Evolutionary conservation across 2,888 invertebrate genomes (phyloP).

Genomic region (Hydraecia micacea): DNA sequence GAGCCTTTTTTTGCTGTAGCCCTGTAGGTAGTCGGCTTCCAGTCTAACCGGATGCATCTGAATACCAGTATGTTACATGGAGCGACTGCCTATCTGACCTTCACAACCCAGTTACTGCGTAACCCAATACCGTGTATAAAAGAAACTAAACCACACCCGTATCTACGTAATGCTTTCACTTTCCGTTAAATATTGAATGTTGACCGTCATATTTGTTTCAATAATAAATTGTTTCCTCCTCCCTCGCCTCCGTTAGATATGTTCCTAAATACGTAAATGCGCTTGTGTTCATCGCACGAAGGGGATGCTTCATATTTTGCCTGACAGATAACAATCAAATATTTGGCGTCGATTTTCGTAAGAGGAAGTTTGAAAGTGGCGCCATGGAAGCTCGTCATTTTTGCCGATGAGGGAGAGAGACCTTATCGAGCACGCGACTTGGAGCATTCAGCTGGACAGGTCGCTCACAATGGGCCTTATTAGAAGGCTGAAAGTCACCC

Average conservation of each 20-base stretch:
- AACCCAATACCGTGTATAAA: too few species aligned
- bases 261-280: constrained; percentile 6
- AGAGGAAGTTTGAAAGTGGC: background rate
- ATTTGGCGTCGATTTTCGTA: background rate
- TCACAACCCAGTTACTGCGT: background rate
- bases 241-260: background rate
- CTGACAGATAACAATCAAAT: background rate
- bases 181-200: constrained; percentile 12
- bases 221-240: constrained; percentile 20
- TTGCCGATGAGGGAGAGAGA: background rate
- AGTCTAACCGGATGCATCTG: background rate
- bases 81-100: background rate
- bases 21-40: too few species aligned
- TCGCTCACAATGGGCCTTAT: background rate
- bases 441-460: background rate
- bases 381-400: background rate
- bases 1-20: background rate
- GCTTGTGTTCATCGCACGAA: constrained; percentile 19
- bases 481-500: background rate
- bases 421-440: background rate
- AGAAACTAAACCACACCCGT: background rate
- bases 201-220: constrained; percentile 14
- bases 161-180: background rate
- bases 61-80: background rate
- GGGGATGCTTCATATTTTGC: background rate